Percentiles rank a stretch among this genome's conserved stretches.
Evolutionary conservation across 2,797 vertebrate species (phyloP).

Genomic region (Hemibagrus guttatus): DNA sequence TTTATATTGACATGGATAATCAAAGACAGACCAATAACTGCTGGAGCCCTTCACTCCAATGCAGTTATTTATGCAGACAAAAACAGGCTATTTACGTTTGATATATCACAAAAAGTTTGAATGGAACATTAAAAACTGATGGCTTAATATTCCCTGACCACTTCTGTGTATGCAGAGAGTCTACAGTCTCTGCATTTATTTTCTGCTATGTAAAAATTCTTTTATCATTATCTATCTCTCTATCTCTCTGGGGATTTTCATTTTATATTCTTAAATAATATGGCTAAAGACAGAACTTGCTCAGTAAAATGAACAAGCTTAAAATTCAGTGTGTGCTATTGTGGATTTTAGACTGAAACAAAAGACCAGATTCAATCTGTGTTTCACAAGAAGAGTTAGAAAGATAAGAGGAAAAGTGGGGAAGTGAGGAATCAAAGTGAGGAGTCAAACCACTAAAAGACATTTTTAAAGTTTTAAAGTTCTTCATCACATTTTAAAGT

Average conservation of each 20-base stretch:
- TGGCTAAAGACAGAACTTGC: not conserved
- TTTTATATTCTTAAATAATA: not conserved
- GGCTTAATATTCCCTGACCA: slow-evolving; percentile 25
- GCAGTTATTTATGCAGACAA: slow-evolving; percentile 48
- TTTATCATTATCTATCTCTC: not conserved
- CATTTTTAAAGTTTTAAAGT: not conserved
- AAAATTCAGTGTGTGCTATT: not conserved
- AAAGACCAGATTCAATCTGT: slow-evolving; percentile 58
- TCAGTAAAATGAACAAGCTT: slow-evolving; percentile 14
- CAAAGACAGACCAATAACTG: slow-evolving; percentile 52
- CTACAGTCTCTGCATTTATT: not conserved
- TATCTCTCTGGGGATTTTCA: not conserved
- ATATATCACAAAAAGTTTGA: slow-evolving; percentile 7
- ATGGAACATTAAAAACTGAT: slow-evolving; percentile 40
- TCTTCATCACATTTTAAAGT: not conserved
- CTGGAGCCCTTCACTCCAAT: slow-evolving; percentile 21
- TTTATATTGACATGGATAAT: slow-evolving; percentile 55
- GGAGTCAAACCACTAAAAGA: slow-evolving; percentile 14
- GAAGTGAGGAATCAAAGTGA: slow-evolving; percentile 1
- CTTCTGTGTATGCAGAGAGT: slow-evolving; percentile 3
- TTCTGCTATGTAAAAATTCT: not conserved
- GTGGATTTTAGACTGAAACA: not conserved
- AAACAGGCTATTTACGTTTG: slow-evolving; percentile 24
- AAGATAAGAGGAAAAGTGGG: slow-evolving; percentile 35
- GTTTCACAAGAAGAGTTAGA: slow-evolving; percentile 36